Percentiles rank a stretch among this genome's conserved stretches.
These are phyloP conservation scores for Gracilinanus agilis DNA, from an alignment of 2,113 vertebrate genomes.

Conservation along the genomic window DNA sequence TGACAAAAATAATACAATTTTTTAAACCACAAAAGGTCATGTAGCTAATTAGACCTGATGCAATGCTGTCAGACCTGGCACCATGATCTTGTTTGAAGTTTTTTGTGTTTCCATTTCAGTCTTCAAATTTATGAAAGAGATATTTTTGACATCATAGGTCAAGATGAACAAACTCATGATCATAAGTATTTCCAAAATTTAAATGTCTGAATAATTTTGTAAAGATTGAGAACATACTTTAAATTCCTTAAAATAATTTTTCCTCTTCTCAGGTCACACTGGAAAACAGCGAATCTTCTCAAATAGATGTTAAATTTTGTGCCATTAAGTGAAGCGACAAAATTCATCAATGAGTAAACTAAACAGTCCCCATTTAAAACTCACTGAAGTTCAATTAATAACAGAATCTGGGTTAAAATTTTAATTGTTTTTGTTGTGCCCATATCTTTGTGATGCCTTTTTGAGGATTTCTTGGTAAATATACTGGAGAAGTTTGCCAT, in stretches of 20 bases:
- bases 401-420: neutral
- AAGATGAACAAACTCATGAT: neutral
- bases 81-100: neutral
- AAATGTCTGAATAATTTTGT: neutral
- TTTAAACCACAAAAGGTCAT: neutral
- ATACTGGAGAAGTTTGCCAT: too few species aligned
- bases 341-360: neutral
- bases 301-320: neutral
- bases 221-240: neutral
- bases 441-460: too few species aligned
- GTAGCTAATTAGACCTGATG: neutral
- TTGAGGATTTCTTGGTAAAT: too few species aligned
- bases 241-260: neutral
- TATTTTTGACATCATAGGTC: neutral
- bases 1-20: neutral
- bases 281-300: neutral
- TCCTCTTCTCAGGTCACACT: neutral
- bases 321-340: neutral
- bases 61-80: neutral
- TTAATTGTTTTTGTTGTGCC: too few species aligned
- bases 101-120: neutral
- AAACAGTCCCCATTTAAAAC: neutral
- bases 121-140: neutral
- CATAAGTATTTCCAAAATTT: neutral
- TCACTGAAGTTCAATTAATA: neutral